phyloP scores from a whole-genome alignment of 2,797 vertebrate genomes.

The Lateolabrax maculatus region DNA sequence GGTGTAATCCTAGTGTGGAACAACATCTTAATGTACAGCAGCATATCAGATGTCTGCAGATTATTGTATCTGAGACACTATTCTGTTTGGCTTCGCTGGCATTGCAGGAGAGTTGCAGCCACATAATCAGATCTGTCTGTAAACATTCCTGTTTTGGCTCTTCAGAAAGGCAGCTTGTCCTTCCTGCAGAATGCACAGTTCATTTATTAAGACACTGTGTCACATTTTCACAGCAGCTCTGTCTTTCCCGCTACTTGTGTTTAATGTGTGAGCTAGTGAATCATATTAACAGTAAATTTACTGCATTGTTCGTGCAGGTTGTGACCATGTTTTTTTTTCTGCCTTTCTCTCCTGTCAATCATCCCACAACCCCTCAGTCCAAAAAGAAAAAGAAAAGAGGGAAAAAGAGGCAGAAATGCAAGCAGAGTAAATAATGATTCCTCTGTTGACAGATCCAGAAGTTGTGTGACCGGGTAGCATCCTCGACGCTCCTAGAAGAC shows the following conservation, averaged over 20 bases:
- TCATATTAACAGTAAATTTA: neutral
- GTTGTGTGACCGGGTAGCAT: conserved; percentile 96
- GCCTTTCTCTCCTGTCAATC: neutral
- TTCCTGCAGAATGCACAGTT: conserved; percentile 4
- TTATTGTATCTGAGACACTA: neutral
- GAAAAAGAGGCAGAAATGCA: neutral
- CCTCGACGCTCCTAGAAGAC: conserved; percentile 95
- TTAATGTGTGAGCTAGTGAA: neutral
- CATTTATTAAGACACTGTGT: neutral
- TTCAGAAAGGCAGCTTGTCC: neutral
- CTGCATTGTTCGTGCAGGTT: no score
- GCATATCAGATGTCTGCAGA: neutral
- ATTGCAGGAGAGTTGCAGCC: neutral
- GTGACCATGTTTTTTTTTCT: neutral
- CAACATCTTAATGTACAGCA: neutral
- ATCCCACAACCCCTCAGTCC: neutral
- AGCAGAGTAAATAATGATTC: neutral
- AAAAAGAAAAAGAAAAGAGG: neutral
- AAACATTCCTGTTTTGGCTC: conserved; percentile 16
- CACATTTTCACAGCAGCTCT: neutral
- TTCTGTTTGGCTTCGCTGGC: neutral
- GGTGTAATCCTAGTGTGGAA: neutral
- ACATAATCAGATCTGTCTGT: conserved; percentile 18
- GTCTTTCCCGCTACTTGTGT: neutral
- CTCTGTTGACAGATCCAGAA: conserved; percentile 92